Conservation (phyloP, 2,888 invertebrate species). For the Catocala nupta region DNA sequence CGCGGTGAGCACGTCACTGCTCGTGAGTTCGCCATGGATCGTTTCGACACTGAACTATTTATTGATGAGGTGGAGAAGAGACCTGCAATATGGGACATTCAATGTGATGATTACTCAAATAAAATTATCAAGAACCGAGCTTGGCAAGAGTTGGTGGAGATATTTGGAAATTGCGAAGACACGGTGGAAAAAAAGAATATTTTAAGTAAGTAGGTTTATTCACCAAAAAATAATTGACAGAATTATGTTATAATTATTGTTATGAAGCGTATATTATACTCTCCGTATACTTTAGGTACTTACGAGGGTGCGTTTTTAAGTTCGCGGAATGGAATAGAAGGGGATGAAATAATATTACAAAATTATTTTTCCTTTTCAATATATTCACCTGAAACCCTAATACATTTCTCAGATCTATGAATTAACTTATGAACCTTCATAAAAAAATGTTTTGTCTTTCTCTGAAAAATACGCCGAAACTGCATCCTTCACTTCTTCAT, state of each 20-base stretch:
- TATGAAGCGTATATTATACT: conserved; percentile 43
- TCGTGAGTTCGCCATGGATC: conserved; percentile 9
- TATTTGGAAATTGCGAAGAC: conserved; percentile 34
- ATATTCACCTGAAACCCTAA: no score
- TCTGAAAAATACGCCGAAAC: no score
- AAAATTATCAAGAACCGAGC: conserved; percentile 37
- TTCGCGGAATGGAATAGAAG: no score
- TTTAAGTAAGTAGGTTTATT: conserved; percentile 38
- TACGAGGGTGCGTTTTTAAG: no score
- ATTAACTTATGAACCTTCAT: no score
- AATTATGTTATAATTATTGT: conserved; percentile 29
- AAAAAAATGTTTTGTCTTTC: no score
- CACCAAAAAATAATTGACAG: conserved; percentile 24
- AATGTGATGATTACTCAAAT: conserved; percentile 23
- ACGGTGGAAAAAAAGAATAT: conserved; percentile 37
- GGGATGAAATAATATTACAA: no score
- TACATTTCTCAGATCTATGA: no score
- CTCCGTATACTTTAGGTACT: conserved; percentile 41
- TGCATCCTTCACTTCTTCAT: no score
- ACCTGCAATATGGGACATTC: conserved; percentile 43
- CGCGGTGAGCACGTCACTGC: conserved; percentile 5
- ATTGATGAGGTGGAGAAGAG: conserved; percentile 43
- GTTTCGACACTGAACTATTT: conserved; percentile 44
- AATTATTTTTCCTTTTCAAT: no score
- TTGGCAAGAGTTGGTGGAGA: conserved; percentile 45